phyloP scores from a whole-genome alignment of 2,888 invertebrate genomes.

The Hydrotaea diabolus region DNA sequence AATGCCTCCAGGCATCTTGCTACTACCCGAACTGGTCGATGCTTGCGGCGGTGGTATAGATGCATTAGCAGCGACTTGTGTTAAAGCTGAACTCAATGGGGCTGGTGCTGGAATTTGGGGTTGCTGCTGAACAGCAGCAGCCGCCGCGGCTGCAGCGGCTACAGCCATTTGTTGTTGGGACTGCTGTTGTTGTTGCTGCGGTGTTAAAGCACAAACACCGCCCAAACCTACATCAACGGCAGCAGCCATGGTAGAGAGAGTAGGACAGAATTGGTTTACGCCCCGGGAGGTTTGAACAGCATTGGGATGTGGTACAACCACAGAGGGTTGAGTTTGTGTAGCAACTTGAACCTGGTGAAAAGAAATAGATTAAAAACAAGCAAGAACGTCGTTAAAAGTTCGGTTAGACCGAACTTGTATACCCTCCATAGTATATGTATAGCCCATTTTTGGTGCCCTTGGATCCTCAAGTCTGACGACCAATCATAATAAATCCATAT shows the following conservation, averaged over 20 bases:
- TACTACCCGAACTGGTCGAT: slow-evolving; percentile 72
- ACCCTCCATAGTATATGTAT: too few relatives aligned
- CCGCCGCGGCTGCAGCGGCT: slow-evolving; percentile 67
- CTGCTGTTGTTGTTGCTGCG: slow-evolving; percentile 69
- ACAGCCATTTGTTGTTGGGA: slow-evolving; percentile 56
- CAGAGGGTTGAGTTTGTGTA: slow-evolving; percentile 83
- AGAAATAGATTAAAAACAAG: too few relatives aligned
- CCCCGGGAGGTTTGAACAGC: slow-evolving; percentile 65
- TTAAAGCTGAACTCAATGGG: slow-evolving; percentile 68
- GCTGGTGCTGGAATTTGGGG: slow-evolving; percentile 71
- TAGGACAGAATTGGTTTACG: slow-evolving; percentile 73
- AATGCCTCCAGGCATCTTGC: slow-evolving; percentile 77
- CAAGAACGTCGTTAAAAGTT: too few relatives aligned
- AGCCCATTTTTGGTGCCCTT: too few relatives aligned
- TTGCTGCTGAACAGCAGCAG: slow-evolving; percentile 57
- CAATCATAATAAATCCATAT: too few relatives aligned
- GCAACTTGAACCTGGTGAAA: slow-evolving; percentile 84
- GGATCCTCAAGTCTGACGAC: too few relatives aligned
- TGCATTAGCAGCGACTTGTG: slow-evolving; percentile 64
- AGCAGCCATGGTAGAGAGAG: slow-evolving; percentile 72
- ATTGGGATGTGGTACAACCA: slow-evolving; percentile 74
- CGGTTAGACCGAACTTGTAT: too few relatives aligned
- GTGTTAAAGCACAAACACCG: slow-evolving; percentile 69
- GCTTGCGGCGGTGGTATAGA: slow-evolving; percentile 67
- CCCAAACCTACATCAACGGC: slow-evolving; percentile 72